These are phyloP conservation scores for Carassius auratus DNA, from an alignment of 2,113 vertebrate species.

Conservation along the genomic window DNA sequence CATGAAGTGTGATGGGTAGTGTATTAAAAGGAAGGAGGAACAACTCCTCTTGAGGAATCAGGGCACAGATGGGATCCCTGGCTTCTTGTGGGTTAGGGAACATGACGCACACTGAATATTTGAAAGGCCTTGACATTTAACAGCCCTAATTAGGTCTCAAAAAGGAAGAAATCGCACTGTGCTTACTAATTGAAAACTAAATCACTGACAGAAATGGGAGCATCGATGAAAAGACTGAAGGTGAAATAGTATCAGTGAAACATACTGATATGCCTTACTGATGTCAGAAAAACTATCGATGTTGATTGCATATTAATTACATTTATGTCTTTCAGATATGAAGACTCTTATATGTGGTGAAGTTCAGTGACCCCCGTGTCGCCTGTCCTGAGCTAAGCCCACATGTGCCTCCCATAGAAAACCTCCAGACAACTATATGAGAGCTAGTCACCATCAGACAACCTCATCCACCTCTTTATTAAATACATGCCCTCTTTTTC, in stretches of 20 bases:
- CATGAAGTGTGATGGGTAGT: neutral
- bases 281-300: neutral
- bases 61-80: slow-evolving; percentile 35
- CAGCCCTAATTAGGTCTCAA: slow-evolving; percentile 37
- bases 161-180: neutral
- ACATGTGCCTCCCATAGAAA: slow-evolving; percentile 66
- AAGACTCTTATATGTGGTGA: slow-evolving; percentile 81
- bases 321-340: slow-evolving; percentile 70
- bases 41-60: slow-evolving; percentile 29
- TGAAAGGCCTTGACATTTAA: slow-evolving; percentile 53
- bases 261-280: neutral
- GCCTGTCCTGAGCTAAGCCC: slow-evolving; percentile 61
- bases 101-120: slow-evolving; percentile 41
- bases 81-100: slow-evolving; percentile 11
- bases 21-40: neutral
- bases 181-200: slow-evolving; percentile 20
- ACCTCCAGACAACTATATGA: slow-evolving; percentile 34
- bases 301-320: neutral
- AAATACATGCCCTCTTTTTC: neutral
- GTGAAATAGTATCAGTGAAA: neutral
- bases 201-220: neutral
- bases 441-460: slow-evolving; percentile 37
- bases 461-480: slow-evolving; percentile 51
- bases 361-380: slow-evolving; percentile 48
- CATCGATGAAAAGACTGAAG: neutral